Base-by-base conservation (phyloP, 2,797 vertebrate genomes). In the Danio jaintianensis region DNA sequence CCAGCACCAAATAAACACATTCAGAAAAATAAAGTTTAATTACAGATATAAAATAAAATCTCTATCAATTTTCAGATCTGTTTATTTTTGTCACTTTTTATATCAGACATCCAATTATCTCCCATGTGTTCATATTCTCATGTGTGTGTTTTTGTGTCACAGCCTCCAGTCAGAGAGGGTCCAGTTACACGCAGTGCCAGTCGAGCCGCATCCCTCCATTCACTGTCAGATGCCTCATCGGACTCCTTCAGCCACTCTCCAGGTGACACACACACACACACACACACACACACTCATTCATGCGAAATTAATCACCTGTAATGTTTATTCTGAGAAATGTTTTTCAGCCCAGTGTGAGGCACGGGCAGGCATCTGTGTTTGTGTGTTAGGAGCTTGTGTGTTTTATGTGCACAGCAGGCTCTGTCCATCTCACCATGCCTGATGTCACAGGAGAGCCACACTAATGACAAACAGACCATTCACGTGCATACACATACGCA, bases 151-250 rank as follows among this genome's bases (percentile, higher is more conserved):
- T 75, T 72, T 43, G 56, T 92, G 59, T 86, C 72, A 82, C 84
- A 99, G 97, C 96, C 97, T 83, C 98, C 98, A 0, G 81, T 97
- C 36, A 95, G 97, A 0, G 86, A 79, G 3, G 80, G 64, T 53
- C 59, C 90, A 0, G 66, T 87, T 82, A 93, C 82, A 2, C 92
- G 89, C 52, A 91, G 89, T 2, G 91, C 89, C 45, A 89, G 90
- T 0, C 91, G 91, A 66, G 90, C 94, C 0, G 94, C 94, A 5
- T 93, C 93, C 2, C 93, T 95, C 78, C 92, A 95, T 91, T 93
- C 91, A 85, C 92, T 95, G 0, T 97, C 94, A 0, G 95, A 96
- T 74, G 95, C 95, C 82, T 96, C 95, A 11, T 93, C 90, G 0
- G 95, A 97, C 84, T 92, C 94, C 53, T 97, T 94, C n/a, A 85